Evolutionary conservation across 2,797 vertebrate species (phyloP).

Genomic region (Peromyscus melanophrys): DNA sequence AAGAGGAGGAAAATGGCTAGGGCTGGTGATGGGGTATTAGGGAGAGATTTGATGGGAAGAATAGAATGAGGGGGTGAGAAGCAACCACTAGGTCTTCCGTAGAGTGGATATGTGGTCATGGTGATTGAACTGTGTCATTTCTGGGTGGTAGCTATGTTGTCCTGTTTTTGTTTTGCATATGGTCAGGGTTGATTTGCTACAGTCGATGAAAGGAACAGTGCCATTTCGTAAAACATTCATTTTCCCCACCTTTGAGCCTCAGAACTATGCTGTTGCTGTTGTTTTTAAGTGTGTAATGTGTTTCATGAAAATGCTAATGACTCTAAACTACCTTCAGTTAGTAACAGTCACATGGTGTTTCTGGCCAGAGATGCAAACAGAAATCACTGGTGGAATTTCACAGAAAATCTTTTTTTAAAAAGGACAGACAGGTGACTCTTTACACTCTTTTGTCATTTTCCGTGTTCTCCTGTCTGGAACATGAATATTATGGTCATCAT

Average conservation of each 20-base stretch:
- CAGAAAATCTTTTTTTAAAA: not conserved
- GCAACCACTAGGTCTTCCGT: not conserved
- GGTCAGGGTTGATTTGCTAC: not conserved
- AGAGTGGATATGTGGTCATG: not conserved
- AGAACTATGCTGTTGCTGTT: not conserved
- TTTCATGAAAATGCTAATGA: slow-evolving; percentile 13
- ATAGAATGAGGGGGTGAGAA: not conserved
- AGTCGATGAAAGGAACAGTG: not conserved
- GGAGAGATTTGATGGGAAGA: not conserved
- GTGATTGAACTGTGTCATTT: not conserved
- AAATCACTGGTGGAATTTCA: not conserved
- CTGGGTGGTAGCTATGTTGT: not conserved
- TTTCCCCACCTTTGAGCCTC: slow-evolving; percentile 8
- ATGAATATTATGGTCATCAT: not conserved
- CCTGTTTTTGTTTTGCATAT: slow-evolving; percentile 5
- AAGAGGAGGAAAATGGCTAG: not conserved
- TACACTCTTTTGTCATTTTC: not conserved
- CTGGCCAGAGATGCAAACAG: not conserved
- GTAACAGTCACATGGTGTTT: not conserved
- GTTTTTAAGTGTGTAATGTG: not conserved
- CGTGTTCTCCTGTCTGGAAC: slow-evolving; percentile 12
- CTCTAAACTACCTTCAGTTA: not conserved
- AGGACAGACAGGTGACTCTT: not conserved
- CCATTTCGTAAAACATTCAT: not conserved
- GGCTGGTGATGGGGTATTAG: not conserved